Evolutionary conservation across 2,888 invertebrate species (phyloP).

Genomic region (Nephrotoma flavescens): DNA sequence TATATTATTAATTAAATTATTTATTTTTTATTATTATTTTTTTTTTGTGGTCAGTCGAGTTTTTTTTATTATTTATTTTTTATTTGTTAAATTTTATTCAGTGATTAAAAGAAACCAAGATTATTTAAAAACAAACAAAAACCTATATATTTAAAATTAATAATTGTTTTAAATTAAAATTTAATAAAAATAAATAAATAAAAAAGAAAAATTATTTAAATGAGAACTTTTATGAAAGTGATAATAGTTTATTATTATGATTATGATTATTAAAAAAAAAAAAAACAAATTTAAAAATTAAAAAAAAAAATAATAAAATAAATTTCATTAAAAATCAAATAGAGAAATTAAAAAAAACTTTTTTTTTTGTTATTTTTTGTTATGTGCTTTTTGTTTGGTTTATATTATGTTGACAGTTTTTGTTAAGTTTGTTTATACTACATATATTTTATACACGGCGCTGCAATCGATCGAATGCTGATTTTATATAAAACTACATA

Average conservation of each 20-base stretch:
- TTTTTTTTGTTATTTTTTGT: background rate
- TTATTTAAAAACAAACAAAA: background rate
- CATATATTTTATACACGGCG: background rate
- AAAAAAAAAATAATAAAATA: background rate
- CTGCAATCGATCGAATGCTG: background rate
- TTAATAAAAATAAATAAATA: background rate
- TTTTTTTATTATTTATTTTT: background rate
- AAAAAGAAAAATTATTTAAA: background rate
- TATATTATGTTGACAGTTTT: background rate
- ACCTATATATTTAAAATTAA: background rate
- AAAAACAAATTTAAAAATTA: background rate
- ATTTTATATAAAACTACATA: background rate
- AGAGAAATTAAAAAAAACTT: background rate
- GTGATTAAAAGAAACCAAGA: background rate
- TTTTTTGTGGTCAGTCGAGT: background rate
- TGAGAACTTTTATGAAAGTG: conserved; percentile 2
- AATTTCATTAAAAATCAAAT: background rate
- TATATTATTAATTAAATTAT: background rate
- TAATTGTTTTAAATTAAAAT: background rate
- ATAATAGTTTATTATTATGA: background rate
- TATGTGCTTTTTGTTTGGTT: background rate
- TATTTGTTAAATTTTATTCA: background rate
- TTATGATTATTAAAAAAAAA: background rate
- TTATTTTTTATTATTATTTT: background rate
- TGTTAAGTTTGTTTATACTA: background rate